These are phyloP conservation scores for Erebia palarica DNA, from an alignment of 2,888 invertebrate genomes.

Conservation along the genomic window DNA sequence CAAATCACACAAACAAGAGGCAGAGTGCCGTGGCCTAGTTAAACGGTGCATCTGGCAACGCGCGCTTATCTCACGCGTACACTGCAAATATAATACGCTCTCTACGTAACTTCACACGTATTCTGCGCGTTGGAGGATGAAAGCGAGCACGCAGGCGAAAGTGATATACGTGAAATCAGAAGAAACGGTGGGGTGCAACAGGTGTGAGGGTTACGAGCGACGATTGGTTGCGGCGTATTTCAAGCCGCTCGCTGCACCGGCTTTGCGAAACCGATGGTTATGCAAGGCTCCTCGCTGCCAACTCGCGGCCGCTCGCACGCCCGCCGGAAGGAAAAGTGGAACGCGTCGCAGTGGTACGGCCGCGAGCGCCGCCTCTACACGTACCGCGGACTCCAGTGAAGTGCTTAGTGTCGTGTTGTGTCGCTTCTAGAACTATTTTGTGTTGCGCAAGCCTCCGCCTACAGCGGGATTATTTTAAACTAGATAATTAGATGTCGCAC, in stretches of 20 bases:
- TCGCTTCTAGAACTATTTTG: slow-evolving; percentile 78
- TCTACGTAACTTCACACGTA: slow-evolving; percentile 46
- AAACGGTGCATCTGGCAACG: slow-evolving; percentile 61
- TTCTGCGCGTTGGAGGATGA: slow-evolving; percentile 61
- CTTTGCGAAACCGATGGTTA: slow-evolving; percentile 81
- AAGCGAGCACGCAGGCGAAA: slow-evolving; percentile 72
- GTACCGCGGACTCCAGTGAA: slow-evolving; percentile 71
- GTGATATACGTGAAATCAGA: slow-evolving; percentile 72
- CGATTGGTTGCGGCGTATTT: slow-evolving; percentile 64
- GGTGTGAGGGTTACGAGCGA: slow-evolving; percentile 44
- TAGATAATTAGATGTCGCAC: slow-evolving; percentile 60
- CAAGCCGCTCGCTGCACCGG: slow-evolving; percentile 76
- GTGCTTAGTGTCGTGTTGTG: slow-evolving; percentile 80
- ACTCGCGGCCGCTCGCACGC: slow-evolving; percentile 65
- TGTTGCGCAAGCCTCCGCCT: slow-evolving; percentile 80
- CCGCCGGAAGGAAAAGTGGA: slow-evolving; percentile 81
- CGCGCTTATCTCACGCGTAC: slow-evolving; percentile 38
- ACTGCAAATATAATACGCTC: slow-evolving; percentile 29
- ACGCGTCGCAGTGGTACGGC: slow-evolving; percentile 78
- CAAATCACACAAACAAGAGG: slow-evolving; percentile 42
- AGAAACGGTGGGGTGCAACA: slow-evolving; percentile 60
- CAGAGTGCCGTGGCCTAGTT: slow-evolving; percentile 71
- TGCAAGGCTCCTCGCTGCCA: slow-evolving; percentile 81
- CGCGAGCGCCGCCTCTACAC: slow-evolving; percentile 78
- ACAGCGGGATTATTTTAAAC: slow-evolving; percentile 77